phyloP scores from a whole-genome alignment of 2,888 invertebrate genomes.

The Leptinotarsa haldemani region DNA sequence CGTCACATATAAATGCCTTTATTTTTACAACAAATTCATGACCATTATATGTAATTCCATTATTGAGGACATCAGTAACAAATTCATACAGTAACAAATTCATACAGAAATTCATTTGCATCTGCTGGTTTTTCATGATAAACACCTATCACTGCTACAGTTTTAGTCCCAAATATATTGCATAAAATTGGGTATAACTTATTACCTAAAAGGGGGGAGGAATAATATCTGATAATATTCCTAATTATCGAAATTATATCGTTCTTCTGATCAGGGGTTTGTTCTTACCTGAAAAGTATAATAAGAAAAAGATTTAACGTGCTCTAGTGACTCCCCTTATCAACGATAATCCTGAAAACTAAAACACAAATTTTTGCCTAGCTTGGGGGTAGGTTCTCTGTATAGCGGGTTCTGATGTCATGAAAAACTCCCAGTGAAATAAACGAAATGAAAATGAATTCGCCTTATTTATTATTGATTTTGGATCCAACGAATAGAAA shows the following conservation, averaged over 20 bases:
- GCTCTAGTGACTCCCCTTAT: no score
- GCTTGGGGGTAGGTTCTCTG: background rate
- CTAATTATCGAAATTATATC: no score
- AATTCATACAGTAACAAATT: constrained; percentile 44
- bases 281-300: no score
- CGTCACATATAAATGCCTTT: constrained; percentile 43
- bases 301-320: no score
- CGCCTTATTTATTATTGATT: background rate
- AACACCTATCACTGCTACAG: constrained; percentile 33
- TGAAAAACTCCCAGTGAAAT: background rate
- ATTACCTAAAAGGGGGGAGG: no score
- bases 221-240: no score
- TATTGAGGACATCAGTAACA: constrained; percentile 28
- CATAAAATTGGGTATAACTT: constrained; percentile 25
- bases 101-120: constrained; percentile 37
- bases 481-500: no score
- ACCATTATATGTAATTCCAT: constrained; percentile 38
- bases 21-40: constrained; percentile 32
- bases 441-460: background rate
- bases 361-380: background rate
- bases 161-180: constrained; percentile 22
- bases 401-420: background rate
- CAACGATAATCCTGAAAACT: background rate
- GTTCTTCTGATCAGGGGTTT: no score
- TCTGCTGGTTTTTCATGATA: constrained; percentile 36